Evolutionary conservation across 2,888 invertebrate genomes (phyloP).

Genomic region (Aphelenchoides bicaudatus): DNA sequence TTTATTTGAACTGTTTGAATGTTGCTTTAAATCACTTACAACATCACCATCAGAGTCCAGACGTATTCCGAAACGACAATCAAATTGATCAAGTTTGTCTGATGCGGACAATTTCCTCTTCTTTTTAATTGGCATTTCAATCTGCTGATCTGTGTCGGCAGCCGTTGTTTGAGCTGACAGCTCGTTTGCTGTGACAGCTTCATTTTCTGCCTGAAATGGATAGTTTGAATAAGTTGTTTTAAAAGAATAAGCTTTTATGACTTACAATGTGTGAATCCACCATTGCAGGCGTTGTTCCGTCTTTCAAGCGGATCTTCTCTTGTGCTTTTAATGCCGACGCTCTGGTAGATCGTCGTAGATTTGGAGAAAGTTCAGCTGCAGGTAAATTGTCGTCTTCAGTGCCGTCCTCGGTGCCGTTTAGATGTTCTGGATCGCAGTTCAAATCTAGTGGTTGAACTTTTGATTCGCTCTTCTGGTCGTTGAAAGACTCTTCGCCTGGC

Average conservation of each 20-base stretch:
- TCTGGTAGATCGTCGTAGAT: constrained; percentile 46
- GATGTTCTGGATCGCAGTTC: neutral
- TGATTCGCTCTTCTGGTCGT: too few species aligned
- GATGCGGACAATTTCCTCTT: constrained; percentile 45
- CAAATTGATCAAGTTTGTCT: constrained; percentile 49
- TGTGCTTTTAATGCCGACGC: constrained; percentile 55
- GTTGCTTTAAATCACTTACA: too few species aligned
- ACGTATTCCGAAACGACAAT: constrained; percentile 53
- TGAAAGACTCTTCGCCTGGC: too few species aligned
- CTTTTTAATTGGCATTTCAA: constrained; percentile 28
- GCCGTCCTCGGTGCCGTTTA: neutral
- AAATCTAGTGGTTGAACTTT: neutral
- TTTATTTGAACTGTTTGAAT: constrained; percentile 2
- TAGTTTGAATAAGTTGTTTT: neutral
- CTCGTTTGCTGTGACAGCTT: too few species aligned
- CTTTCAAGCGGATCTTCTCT: constrained; percentile 53
- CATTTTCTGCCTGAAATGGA: too few species aligned
- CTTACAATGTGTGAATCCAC: constrained; percentile 22
- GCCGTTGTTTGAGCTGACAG: constrained; percentile 18
- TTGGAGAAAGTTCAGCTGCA: neutral
- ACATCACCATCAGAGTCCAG: constrained; percentile 27
- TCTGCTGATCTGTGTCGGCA: constrained; percentile 20
- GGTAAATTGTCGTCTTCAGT: neutral
- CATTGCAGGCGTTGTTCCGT: too few species aligned
- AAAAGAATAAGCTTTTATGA: constrained; percentile 17